A percentile compares a stretch with the other conserved stretches of the same genome.
phyloP scores from a whole-genome alignment of 2,113 vertebrate genomes.

The Glaucidium brasilianum region DNA sequence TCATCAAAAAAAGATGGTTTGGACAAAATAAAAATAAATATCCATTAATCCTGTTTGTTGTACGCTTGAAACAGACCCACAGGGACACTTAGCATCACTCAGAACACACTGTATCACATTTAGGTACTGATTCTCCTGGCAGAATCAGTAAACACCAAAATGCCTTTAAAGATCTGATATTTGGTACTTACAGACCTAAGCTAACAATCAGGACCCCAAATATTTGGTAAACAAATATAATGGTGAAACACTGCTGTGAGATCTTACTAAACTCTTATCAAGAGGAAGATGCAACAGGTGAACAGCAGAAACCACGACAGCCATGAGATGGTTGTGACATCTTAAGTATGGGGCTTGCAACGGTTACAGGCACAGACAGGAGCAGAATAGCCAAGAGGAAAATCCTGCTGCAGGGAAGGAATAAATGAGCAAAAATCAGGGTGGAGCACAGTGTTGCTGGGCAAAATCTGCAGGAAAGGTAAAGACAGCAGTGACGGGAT shows the following conservation, averaged over 20 bases:
- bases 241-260: not conserved
- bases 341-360: not conserved
- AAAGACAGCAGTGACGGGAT: not conserved
- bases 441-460: not conserved
- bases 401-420: not conserved
- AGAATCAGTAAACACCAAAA: not conserved
- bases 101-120: not conserved
- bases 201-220: not conserved
- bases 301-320: not conserved
- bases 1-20: not conserved
- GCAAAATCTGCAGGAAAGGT: not conserved
- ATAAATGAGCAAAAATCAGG: not conserved
- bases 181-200: not conserved
- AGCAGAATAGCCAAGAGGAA: not conserved
- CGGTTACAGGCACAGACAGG: not conserved
- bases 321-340: not conserved
- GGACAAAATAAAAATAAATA: not conserved
- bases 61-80: not conserved
- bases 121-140: not conserved
- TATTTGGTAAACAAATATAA: not conserved
- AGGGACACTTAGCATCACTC: not conserved
- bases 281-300: not conserved
- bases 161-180: not conserved
- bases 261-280: not conserved
- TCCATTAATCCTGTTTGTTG: not conserved